These are phyloP conservation scores for Oreortyx pictus DNA, from an alignment of 2,797 vertebrate species.

Conservation along the genomic window DNA sequence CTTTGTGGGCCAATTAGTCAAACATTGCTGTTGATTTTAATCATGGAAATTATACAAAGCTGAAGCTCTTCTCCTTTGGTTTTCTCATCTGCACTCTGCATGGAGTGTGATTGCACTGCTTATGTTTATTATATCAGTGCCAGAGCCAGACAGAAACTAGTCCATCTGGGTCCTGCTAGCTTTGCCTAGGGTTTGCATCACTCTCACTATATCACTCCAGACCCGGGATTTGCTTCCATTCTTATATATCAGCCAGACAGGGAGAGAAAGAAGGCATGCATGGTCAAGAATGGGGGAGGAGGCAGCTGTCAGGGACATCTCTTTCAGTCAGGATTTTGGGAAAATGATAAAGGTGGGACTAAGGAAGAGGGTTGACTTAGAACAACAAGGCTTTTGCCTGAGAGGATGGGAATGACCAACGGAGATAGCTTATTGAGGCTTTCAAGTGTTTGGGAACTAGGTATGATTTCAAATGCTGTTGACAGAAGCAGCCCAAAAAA, in stretches of 20 bases:
- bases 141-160: slow-evolving; percentile 8
- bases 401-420: neutral
- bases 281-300: neutral
- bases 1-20: slow-evolving; percentile 67
- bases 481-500: neutral
- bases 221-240: neutral
- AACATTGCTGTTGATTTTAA: slow-evolving; percentile 67
- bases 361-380: neutral
- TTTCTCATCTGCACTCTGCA: slow-evolving; percentile 53
- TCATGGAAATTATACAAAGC: slow-evolving; percentile 61
- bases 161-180: neutral
- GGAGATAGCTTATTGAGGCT: neutral
- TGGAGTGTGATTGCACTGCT: slow-evolving; percentile 33
- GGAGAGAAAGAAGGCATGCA: neutral
- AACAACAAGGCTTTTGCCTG: neutral
- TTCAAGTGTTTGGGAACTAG: neutral
- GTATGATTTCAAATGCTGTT: neutral
- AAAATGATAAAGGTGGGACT: neutral
- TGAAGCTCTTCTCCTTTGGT: slow-evolving; percentile 41
- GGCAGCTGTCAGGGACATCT: neutral
- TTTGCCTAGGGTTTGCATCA: neutral
- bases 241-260: neutral
- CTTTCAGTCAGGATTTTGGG: neutral
- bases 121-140: slow-evolving; percentile 26
- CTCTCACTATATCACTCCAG: neutral